A percentile compares a stretch with the other conserved stretches of the same genome.
Conservation (phyloP, 1,140 invertebrate genomes). For the Caligus rogercresseyi region DNA sequence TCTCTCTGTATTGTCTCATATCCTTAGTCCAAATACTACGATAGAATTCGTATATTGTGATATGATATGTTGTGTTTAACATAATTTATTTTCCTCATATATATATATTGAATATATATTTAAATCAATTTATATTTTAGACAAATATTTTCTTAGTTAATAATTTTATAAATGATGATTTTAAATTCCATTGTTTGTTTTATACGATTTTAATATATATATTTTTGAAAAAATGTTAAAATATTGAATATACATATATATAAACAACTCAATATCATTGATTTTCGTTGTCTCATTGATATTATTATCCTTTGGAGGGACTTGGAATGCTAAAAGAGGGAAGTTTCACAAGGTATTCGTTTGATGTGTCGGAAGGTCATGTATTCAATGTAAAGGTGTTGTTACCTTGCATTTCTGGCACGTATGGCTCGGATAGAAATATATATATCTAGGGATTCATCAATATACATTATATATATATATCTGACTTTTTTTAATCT, state of each 20-base stretch:
- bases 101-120: too few species aligned
- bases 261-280: slow-evolving; percentile 8
- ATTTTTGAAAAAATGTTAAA: slow-evolving; percentile 9
- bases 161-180: slow-evolving; percentile 16
- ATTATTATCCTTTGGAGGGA: not conserved
- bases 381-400: too few species aligned
- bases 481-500: not conserved
- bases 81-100: too few species aligned
- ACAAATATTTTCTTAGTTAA: not conserved
- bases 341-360: too few species aligned
- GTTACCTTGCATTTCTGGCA: too few species aligned
- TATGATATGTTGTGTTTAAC: not conserved
- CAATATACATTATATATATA: not conserved
- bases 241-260: slow-evolving; percentile 20
- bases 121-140: too few species aligned
- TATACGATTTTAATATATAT: slow-evolving; percentile 4
- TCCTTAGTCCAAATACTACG: not conserved
- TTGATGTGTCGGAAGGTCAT: too few species aligned
- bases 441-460: not conserved
- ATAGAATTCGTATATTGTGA: not conserved
- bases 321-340: too few species aligned
- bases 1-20: not conserved
- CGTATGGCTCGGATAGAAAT: not conserved
- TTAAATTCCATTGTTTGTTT: slow-evolving; percentile 8
- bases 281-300: not conserved